Evolutionary conservation across 2,888 invertebrate species (phyloP).

Genomic region (Amblyteles armatorius): DNA sequence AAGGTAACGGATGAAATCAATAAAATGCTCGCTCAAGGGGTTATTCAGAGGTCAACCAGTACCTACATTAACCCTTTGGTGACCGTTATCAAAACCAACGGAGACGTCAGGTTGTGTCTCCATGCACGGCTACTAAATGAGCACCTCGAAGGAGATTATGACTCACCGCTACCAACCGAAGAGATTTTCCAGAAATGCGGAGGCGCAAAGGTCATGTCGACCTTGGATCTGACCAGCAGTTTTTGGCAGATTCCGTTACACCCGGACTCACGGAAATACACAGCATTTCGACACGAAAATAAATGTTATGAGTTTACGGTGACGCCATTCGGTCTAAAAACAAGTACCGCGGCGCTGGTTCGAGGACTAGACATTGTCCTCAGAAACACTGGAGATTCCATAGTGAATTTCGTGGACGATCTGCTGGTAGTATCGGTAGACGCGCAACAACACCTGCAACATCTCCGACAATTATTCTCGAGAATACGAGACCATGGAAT

Average conservation of each 20-base stretch:
- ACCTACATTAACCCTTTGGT: constrained; percentile 72
- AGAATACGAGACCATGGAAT: too few species aligned
- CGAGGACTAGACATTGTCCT: neutral
- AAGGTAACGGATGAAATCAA: too few species aligned
- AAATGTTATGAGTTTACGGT: neutral
- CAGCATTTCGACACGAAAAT: constrained; percentile 38
- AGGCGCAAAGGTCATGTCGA: too few species aligned
- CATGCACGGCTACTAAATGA: constrained; percentile 51
- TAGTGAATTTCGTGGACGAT: constrained; percentile 57
- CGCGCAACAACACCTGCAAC: neutral
- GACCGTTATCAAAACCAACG: constrained; percentile 34
- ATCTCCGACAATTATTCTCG: too few species aligned
- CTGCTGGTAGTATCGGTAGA: constrained; percentile 7
- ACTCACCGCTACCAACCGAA: too few species aligned
- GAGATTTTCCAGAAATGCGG: too few species aligned
- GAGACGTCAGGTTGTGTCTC: constrained; percentile 36
- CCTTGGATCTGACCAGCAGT: too few species aligned
- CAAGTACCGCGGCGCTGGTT: constrained; percentile 4
- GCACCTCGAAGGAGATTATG: neutral
- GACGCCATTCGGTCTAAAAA: constrained; percentile 51
- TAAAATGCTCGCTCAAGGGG: constrained; percentile 13
- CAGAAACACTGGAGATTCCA: neutral
- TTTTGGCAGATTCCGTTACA: constrained; percentile 17
- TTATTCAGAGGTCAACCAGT: constrained; percentile 75
- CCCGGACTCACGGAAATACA: constrained; percentile 51